Base-by-base conservation (phyloP, 2,888 invertebrate genomes). In the Tridacna gigas region DNA sequence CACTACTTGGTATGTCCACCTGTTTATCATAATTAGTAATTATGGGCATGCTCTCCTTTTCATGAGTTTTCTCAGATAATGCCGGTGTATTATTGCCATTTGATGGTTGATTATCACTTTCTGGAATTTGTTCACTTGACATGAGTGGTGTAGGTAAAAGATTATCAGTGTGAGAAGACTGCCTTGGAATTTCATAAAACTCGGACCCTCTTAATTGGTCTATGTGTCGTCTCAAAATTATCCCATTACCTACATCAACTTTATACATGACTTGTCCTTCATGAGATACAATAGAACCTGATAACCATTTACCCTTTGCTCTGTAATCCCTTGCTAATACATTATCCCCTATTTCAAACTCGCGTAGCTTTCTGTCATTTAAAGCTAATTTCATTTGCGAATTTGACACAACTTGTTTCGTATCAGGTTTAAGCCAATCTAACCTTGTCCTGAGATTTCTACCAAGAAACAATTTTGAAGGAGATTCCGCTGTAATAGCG, bases 391-490 rank as follows among this genome's bases (percentile, higher is more conserved):
- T 67, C 67, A 67, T 67, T 67, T 67, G 67, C 26, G 26, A 28
- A 67, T 67, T 37, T 37, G 13, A 11, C 15, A 67, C 67, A 67
- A 20, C 5, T 22, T 12, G 13, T 65, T 25, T 12, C 11, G 65
- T 65, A 65, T 15, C 28, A 67, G 18, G 28, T 28, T 11, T 67
- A 13, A 67, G 11, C 37, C 9, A 67, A 22, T 67, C 67, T 26
- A 67, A 37, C 13, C 67, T 28, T 28, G 83, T 79, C 7, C 82
- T 74, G 11, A 82, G 60, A n/a, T 76, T 67, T 67, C 85, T 71
- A 48, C 84, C 84, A 4, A 85, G 18, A 75, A 89, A 86, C 22
- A 89, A 45, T 79, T 75, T 65, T 51, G 84, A 77, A 5, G 88
- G 87, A 26, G 82, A 74, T 73, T 82, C 80, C 22, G 60, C 25